Base-by-base conservation (phyloP, 2,888 invertebrate genomes). In the Colostygia pectinataria region DNA sequence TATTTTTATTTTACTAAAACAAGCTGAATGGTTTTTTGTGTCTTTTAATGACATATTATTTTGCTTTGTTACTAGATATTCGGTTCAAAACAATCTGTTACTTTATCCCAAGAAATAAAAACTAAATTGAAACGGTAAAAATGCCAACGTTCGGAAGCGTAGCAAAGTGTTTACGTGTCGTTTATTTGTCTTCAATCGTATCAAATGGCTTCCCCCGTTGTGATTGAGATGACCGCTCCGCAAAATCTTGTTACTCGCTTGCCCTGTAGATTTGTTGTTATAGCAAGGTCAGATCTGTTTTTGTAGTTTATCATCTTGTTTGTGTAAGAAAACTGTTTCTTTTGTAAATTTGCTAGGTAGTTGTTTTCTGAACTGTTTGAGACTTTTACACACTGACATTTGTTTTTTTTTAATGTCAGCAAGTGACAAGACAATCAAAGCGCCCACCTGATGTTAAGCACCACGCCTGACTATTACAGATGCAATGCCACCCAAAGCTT, bases 151-250 rank as follows among this genome's bases (percentile, higher is more conserved):
- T 44, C 50, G 45, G 27, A 41, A 34, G 25, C 39, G 43, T 10
- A 31, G 23, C 36, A 37, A 20, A 32, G 74, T 68, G 68, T 67
- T 69, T 66, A 63, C 41, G 37, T 55, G 68, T 24, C 73, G 71
- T 77, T 79, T 81, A 83, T 83, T 85, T 83, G 75, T 80, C 78
- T 80, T 71, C 79, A 80, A 85, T 85, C 81, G 83, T 77, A 66
- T 71, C 74, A 74, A 83, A 83, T 81, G 78, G 75, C 71, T 63
- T 20, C 68, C 66, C 68, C 62, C 68, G 73, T 71, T 70, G 72
- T 77, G 80, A 80, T 82, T 77, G 80, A 76, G 76, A 69, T 69
- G 76, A 65, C 71, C 75, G 70, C 68, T 65, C 68, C 68, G 66
- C 38, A 18, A 73, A 76, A 74, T 69, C 76, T 74, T 61, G 76